phyloP scores from a whole-genome alignment of 2,797 vertebrate species.

The Gobio occitaniae region DNA sequence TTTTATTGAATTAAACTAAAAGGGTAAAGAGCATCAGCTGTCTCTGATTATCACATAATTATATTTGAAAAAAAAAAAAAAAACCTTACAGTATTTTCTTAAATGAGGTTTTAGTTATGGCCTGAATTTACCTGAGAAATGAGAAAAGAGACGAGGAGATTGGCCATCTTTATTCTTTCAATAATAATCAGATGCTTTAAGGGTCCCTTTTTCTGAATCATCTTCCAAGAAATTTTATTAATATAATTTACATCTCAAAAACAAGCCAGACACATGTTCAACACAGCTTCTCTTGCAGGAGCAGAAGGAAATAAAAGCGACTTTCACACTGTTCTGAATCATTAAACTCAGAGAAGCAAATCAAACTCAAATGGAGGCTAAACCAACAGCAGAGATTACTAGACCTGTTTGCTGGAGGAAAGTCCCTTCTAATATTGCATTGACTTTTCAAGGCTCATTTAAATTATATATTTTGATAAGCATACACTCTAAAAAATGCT shows the following conservation, averaged over 20 bases:
- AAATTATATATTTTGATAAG: constrained; percentile 2
- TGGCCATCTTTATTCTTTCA: background rate
- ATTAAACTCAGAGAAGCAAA: constrained; percentile 33
- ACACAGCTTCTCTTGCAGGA: constrained; percentile 25
- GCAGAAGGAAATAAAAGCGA: constrained; percentile 12
- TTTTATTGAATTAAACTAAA: background rate
- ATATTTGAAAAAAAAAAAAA: background rate
- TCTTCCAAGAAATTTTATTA: constrained; percentile 44
- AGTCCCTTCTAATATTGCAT: constrained; percentile 3
- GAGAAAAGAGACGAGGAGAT: background rate
- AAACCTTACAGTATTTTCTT: background rate
- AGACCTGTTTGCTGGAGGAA: constrained; percentile 26
- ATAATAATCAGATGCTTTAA: constrained; percentile 35
- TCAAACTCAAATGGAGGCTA: constrained; percentile 35
- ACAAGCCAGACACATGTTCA: constrained; percentile 6
- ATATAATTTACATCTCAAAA: constrained; percentile 36
- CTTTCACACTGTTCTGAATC: constrained; percentile 37
- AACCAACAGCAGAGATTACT: constrained; percentile 15
- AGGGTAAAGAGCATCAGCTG: background rate
- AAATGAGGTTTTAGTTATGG: constrained; percentile 14
- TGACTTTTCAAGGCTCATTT: constrained; percentile 26
- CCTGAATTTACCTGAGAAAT: background rate
- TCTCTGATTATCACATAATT: background rate
- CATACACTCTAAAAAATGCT: too few species aligned
- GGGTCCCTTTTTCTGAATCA: constrained; percentile 17